Evolutionary conservation across 2,797 vertebrate species (phyloP), one percentile per base, ranked within the genome.

Genomic region (Myiotriccus ornatus): DNA sequence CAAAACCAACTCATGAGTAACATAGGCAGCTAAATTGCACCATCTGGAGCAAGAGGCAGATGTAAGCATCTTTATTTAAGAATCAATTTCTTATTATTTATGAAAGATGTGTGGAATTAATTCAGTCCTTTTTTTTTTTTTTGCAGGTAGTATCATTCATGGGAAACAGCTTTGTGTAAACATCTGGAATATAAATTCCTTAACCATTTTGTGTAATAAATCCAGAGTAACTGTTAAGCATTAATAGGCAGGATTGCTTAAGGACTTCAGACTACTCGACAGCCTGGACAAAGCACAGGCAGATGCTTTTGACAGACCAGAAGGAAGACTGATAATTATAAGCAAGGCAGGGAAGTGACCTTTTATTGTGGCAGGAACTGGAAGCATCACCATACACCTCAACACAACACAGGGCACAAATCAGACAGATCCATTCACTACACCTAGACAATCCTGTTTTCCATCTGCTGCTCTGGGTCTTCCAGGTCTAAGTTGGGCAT

Each of bases 21-120:
- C 94, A 94, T 10, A 96, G 88, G 95, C 96, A 97, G 97, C 97
- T 97, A 98, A 98, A 97, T 87, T 97, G 96, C 97, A 97, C 97
- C 97, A 97, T 97, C 97, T 97, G 97, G 97, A 97, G 96, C 93
- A 96, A 96, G 84, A 97, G 95, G 96, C 95, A 96, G 95, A 96
- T 96, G 94, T 85, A 96, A 97, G 93, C 95, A 92, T 94, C 64
- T 92, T 97, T 97, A 94, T 94, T 97, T 97, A 97, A 97, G 90
- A 94, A 95, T 81, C 71, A 94, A 82, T 53, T 78, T 73, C 73
- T 47, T 84, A 47, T 59, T 60, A n/a, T 96, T 98, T 96, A 94
- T 95, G 96, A 97, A 96, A 76, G 84, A 94, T 81, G 35, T 3
- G 7, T 91, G 84, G 81, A 95, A 96, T 96, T 96, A 92, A 96